Evolutionary conservation across 2,113 vertebrate species (phyloP).

Genomic region (Agapornis roseicollis): DNA sequence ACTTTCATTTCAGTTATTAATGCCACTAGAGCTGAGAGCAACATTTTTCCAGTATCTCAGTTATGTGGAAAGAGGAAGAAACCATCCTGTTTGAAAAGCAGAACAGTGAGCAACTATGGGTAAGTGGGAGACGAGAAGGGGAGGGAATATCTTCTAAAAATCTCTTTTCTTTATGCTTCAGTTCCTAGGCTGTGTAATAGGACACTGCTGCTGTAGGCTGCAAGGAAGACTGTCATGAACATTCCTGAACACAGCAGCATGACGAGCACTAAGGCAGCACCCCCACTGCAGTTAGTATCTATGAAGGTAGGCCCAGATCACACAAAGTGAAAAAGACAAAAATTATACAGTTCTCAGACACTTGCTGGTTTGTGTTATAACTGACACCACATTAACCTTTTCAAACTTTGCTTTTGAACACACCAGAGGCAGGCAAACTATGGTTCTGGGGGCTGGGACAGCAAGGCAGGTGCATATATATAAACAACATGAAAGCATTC

Average conservation of each 20-base stretch:
- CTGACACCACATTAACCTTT: background rate
- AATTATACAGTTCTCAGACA: background rate
- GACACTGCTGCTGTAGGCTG: background rate
- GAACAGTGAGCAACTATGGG: background rate
- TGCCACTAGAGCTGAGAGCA: background rate
- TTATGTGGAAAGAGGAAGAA: background rate
- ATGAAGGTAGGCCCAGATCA: background rate
- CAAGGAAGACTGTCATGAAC: background rate
- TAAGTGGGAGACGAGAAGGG: background rate
- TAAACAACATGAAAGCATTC: background rate
- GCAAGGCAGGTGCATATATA: accelerated
- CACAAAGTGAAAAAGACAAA: background rate
- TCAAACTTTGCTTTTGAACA: background rate
- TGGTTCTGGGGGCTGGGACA: background rate
- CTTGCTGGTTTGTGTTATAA: background rate
- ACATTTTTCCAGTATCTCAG: background rate
- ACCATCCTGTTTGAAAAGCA: background rate
- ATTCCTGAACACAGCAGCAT: background rate
- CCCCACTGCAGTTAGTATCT: background rate
- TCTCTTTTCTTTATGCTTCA: background rate
- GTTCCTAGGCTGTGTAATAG: background rate
- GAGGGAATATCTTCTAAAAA: background rate
- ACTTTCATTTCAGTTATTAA: background rate
- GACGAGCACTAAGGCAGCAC: background rate
- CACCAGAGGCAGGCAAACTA: background rate